These are phyloP conservation scores for Kradibia gibbosae DNA, from an alignment of 1,140 invertebrate species.

Conservation along the genomic window DNA sequence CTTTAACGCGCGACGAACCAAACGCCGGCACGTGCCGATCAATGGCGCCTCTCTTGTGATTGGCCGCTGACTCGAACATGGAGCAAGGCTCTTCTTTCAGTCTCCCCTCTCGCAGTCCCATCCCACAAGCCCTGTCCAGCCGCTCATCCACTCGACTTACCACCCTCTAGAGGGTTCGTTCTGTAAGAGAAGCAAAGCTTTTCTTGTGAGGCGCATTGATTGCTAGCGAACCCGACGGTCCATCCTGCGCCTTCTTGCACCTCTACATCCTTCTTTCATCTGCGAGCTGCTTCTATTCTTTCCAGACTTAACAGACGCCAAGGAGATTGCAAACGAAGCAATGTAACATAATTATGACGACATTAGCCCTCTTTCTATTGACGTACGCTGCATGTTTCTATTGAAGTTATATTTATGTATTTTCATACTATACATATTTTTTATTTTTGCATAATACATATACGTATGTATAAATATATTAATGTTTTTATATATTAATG, in stretches of 20 bases:
- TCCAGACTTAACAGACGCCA: background rate
- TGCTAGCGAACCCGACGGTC: constrained; percentile 67
- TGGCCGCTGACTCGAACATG: constrained; percentile 57
- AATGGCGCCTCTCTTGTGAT: constrained; percentile 71
- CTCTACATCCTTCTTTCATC: constrained; percentile 26
- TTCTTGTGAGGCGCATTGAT: constrained; percentile 73
- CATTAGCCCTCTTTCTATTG: background rate
- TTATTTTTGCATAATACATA: background rate
- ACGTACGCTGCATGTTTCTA: constrained; percentile 10
- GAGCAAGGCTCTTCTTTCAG: background rate
- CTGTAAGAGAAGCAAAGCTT: constrained; percentile 67
- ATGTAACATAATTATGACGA: background rate
- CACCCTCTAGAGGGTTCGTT: constrained; percentile 62
- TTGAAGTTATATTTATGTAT: background rate
- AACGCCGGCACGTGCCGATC: constrained; percentile 71
- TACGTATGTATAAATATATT: background rate
- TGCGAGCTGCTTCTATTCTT: constrained; percentile 11
- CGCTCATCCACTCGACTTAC: constrained; percentile 47
- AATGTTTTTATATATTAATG: background rate
- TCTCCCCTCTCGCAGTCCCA: constrained; percentile 52
- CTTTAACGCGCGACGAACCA: constrained; percentile 54
- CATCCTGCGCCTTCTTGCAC: constrained; percentile 41
- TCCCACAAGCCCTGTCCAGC: constrained; percentile 3
- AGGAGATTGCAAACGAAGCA: background rate
- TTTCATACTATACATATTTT: too few species aligned